Evolutionary conservation across 2,888 invertebrate species (phyloP).

Genomic region (Drosophila villosipedis): DNA sequence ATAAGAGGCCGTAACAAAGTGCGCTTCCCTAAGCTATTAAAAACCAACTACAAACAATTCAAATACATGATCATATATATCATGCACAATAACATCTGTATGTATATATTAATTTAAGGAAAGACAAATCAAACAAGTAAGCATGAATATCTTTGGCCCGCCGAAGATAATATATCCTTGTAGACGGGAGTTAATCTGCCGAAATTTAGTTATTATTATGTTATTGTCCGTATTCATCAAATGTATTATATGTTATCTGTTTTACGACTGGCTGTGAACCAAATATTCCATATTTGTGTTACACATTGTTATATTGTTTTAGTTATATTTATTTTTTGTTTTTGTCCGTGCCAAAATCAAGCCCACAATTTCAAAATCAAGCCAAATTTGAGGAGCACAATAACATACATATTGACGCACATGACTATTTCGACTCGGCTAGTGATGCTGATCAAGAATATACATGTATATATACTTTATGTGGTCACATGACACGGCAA

Average conservation of each 20-base stretch:
- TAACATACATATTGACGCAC: background rate
- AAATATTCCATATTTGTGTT: background rate
- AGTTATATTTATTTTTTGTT: background rate
- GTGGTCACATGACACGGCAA: background rate
- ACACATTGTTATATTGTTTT: constrained; percentile 2
- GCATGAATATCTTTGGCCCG: background rate
- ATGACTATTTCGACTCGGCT: background rate
- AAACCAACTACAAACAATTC: constrained; percentile 27
- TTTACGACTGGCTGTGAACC: background rate
- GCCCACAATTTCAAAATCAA: background rate
- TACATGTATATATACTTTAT: background rate
- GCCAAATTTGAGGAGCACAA: background rate
- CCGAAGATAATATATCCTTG: background rate
- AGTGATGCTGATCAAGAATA: background rate
- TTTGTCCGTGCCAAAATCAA: background rate
- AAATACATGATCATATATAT: constrained; percentile 18
- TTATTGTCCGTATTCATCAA: background rate
- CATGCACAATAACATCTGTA: constrained; percentile 23
- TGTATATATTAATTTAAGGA: constrained; percentile 24
- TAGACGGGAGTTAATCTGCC: background rate
- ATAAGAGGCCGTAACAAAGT: constrained; percentile 66
- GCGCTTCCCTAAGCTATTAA: constrained; percentile 67
- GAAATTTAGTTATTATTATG: background rate
- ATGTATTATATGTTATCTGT: background rate
- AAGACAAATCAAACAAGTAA: constrained; percentile 25